Evolutionary conservation across 2,113 vertebrate species (phyloP), one percentile per base, ranked within the genome.

Genomic region (Maylandia zebra): DNA sequence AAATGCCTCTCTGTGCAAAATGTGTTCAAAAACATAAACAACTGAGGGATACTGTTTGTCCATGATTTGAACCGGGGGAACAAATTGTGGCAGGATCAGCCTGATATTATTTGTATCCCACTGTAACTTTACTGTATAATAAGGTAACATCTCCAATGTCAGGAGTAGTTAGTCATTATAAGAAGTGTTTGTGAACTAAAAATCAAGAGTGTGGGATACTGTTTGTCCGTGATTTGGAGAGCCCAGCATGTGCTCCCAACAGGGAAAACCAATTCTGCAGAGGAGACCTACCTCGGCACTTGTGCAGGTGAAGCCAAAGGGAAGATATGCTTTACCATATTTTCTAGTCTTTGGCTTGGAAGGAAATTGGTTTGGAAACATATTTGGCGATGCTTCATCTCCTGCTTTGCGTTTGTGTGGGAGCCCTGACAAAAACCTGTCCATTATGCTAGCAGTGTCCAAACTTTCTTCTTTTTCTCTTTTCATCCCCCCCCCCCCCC

Each of bases 191-290:
- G 50, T n/a, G 0, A 53, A 53, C 19, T 22, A 6, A 53, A 53
- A 53, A 53, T 53, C 19, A 53, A 0, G 19, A 53, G 3, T n/a
- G 50, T 1, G 1, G 52, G 3, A 53, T 10, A n/a, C 50, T 53
- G 50, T n/a, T n/a, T 53, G 50, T 0, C 19, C 1, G 50, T 53
- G 19, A n/a, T n/a, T n/a, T n/a, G 0, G 0, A 53, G 0, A n/a
- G 19, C 3, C 19, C 50, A 53, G 50, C 50, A 0, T 1, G 4
- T n/a, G 9, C 9, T 52, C 19, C 19, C 5, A 1, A n/a, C 50
- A 52, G 19, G 50, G 50, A n/a, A 52, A 52, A 52, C 50, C 9
- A 52, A 3, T n/a, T 10, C 9, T 52, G 50, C 50, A 52, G 50
- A 9, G 50, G 19, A 52, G 19, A 52, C 5, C 50, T 52, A 52